Conservation (phyloP, 2,797 vertebrate species). For the Tachyglossus aculeatus region DNA sequence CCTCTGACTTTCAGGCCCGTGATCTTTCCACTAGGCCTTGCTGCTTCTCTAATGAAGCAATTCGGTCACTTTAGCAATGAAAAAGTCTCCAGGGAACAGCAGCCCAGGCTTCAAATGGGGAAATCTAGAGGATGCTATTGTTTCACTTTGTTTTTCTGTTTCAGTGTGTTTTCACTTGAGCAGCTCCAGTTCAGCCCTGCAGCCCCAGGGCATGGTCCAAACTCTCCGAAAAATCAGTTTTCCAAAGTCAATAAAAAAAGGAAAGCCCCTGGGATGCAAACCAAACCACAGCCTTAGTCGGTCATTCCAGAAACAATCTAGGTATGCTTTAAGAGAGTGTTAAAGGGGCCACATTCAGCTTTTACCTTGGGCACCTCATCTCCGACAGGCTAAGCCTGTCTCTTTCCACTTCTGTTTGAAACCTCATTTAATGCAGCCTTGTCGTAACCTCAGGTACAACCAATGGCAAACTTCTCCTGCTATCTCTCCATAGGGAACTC, state of each 20-base stretch:
- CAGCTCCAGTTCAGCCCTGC: slow-evolving; percentile 52
- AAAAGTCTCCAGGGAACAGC: slow-evolving; percentile 46
- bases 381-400: no score
- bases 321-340: no score
- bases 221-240: slow-evolving; percentile 31
- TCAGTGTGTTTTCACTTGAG: slow-evolving; percentile 63
- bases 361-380: no score
- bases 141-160: slow-evolving; percentile 47
- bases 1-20: not conserved
- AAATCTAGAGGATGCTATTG: no score
- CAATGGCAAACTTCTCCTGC: no score
- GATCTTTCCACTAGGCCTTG: not conserved
- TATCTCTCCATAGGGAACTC: slow-evolving; percentile 42
- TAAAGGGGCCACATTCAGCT: no score
- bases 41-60: slow-evolving; percentile 45
- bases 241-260: slow-evolving; percentile 50
- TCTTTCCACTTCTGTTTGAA: no score
- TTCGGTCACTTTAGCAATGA: slow-evolving; percentile 46
- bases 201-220: slow-evolving; percentile 57
- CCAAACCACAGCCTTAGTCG: not conserved
- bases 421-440: no score
- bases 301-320: not conserved
- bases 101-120: slow-evolving; percentile 38
- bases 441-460: no score
- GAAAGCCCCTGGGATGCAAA: slow-evolving; percentile 5